Base-by-base conservation (phyloP, 2,113 vertebrate genomes). In the Sisor rabdophorus region DNA sequence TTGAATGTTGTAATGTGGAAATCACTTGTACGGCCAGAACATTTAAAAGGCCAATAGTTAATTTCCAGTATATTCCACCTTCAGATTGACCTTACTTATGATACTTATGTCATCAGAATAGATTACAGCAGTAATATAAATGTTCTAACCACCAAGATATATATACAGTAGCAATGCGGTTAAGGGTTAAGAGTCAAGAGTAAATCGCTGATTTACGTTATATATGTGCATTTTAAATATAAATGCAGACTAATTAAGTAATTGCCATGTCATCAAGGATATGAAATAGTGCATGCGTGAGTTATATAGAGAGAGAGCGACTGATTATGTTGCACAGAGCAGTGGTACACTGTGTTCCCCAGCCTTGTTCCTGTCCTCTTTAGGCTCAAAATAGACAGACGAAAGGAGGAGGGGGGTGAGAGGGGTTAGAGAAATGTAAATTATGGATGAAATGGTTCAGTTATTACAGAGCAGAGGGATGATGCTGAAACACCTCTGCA, bases 341-440 rank as follows among this genome's bases (percentile, higher is more conserved):
- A 50, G 47, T 67, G 61, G 78, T 77, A 77, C 78, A 75, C 77
- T 71, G 78, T 83, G 78, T 78, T 74, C 71, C 64, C 64, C 56
- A 59, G 73, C 77, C 77, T 76, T 76, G 77, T 82, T 82, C 77
- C 67, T 78, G 65, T 79, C 73, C 65, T 75, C 73, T 82, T 63
- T 75, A 76, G n/a, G 72, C 76, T 82, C 72, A 79, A 77, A 82
- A 82, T 79, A 82, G 81, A 79, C 69, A 77, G 81, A 73, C 69
- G 79, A 77, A 73, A 32, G 55, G 47, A 75, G 65, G 65, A 63
- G 67, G 55, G 36, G 30, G 61, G 24, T 20, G 75, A 70, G 63
- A 24, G 73, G 47, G 30, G 60, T 28, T 10, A 56, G 54, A 28
- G 67, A 68, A 75, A 70, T 70, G 74, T 77, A 71, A 80, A 81